These are phyloP conservation scores for Empidonax alnorum DNA, from an alignment of 2,113 vertebrate species.

Conservation along the genomic window DNA sequence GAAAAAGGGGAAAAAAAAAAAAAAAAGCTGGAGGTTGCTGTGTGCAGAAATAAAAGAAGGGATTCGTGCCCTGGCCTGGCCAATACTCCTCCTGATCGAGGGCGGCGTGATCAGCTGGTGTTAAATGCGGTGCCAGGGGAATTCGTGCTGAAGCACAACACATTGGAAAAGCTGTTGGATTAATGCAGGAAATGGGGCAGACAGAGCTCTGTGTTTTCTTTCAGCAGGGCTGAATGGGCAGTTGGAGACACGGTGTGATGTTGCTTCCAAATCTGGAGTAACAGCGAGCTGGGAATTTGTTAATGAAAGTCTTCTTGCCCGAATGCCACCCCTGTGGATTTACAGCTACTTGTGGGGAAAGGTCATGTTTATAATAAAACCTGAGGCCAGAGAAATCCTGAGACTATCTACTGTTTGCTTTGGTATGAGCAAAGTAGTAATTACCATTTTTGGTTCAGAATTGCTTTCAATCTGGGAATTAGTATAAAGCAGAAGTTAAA, in stretches of 20 bases:
- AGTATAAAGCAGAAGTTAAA: not conserved
- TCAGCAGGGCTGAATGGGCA: not conserved
- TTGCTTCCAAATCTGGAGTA: not conserved
- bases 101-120: rapidly evolving
- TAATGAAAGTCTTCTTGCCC: not conserved
- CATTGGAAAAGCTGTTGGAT: not conserved
- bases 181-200: not conserved
- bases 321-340: not conserved
- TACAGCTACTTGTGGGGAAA: slow-evolving; percentile 1
- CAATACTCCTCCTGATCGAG: not conserved
- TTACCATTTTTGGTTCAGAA: not conserved
- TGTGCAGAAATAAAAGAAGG: not conserved
- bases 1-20: not conserved
- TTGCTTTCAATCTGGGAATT: not conserved
- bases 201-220: not conserved
- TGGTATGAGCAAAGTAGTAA: not conserved
- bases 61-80: not conserved
- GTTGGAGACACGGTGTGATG: not conserved
- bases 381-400: not conserved
- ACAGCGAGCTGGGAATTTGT: not conserved
- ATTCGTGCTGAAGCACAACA: not conserved
- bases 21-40: not conserved
- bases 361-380: not conserved
- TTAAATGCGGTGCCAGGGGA: not conserved
- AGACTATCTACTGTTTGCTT: not conserved